Evolutionary conservation across 1,140 invertebrate species (phyloP).

Genomic region (Antheraea pernyi): DNA sequence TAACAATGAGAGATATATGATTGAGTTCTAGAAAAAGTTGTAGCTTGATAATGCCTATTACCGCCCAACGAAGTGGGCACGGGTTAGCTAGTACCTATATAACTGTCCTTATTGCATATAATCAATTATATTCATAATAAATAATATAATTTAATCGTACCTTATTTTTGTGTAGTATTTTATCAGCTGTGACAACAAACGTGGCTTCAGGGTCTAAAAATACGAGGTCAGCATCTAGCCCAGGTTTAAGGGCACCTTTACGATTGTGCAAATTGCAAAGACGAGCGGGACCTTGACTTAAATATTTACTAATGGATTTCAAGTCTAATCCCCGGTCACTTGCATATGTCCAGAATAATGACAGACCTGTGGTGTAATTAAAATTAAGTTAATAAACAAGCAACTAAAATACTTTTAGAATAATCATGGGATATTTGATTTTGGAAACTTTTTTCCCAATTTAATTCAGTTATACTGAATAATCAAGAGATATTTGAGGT

Average conservation of each 20-base stretch:
- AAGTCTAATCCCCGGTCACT: constrained; percentile 75
- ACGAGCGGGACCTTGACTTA: constrained; percentile 81
- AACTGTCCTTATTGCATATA: too few species aligned
- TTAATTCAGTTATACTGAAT: too few species aligned
- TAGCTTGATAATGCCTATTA: too few species aligned
- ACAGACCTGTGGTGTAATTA: constrained; percentile 71
- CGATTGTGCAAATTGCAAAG: constrained; percentile 80
- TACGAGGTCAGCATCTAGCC: constrained; percentile 87
- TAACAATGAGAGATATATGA: too few species aligned
- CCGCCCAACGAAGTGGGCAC: too few species aligned
- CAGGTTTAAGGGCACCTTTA: constrained; percentile 82
- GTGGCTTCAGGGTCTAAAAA: constrained; percentile 84
- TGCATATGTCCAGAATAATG: constrained; percentile 84
- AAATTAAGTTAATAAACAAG: background rate
- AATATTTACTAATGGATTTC: constrained; percentile 79
- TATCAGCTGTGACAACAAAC: constrained; percentile 77
- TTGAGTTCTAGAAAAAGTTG: too few species aligned
- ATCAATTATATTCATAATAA: too few species aligned
- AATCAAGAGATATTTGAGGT: too few species aligned
- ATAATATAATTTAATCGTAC: constrained; percentile 37
- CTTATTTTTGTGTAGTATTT: constrained; percentile 82
- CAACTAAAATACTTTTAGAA: too few species aligned
- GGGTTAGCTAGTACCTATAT: too few species aligned
- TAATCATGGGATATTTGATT: too few species aligned
- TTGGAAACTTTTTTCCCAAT: too few species aligned